phyloP scores from a whole-genome alignment of 2,888 invertebrate species.

The Pocota personata region DNA sequence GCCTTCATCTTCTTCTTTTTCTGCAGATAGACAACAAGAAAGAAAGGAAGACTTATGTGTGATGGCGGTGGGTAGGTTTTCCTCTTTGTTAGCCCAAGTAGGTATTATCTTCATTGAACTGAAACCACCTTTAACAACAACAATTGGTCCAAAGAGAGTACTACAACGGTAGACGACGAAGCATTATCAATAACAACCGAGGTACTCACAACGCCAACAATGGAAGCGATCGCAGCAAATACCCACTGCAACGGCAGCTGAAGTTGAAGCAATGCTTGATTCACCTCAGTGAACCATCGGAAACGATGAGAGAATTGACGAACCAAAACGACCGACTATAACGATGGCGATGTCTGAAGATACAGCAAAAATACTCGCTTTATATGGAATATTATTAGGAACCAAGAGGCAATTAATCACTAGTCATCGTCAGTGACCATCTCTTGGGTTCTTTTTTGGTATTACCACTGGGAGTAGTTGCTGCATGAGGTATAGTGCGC shows the following conservation, averaged over 20 bases:
- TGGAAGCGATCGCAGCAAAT: conserved; percentile 20
- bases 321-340: conserved; percentile 4
- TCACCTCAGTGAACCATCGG: conserved; percentile 5
- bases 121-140: conserved; percentile 50
- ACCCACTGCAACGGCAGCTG: neutral
- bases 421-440: conserved; percentile 37
- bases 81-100: conserved; percentile 51
- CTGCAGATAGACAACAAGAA: neutral
- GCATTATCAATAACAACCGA: conserved; percentile 12
- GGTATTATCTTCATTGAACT: conserved; percentile 62
- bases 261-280: conserved; percentile 37
- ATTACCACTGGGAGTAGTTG: neutral
- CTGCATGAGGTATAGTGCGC: neutral
- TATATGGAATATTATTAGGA: conserved; percentile 42
- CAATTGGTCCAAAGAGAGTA: neutral
- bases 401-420: conserved; percentile 57
- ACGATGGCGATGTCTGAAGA: conserved; percentile 20
- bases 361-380: neutral
- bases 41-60: neutral
- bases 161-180: neutral
- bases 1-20: neutral
- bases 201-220: conserved; percentile 22
- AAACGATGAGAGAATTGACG: conserved; percentile 20
- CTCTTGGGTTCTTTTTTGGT: conserved; percentile 8
- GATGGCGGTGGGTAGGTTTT: conserved; percentile 18